phyloP scores from a whole-genome alignment of 2,888 invertebrate species.

The Macropis europaea region DNA sequence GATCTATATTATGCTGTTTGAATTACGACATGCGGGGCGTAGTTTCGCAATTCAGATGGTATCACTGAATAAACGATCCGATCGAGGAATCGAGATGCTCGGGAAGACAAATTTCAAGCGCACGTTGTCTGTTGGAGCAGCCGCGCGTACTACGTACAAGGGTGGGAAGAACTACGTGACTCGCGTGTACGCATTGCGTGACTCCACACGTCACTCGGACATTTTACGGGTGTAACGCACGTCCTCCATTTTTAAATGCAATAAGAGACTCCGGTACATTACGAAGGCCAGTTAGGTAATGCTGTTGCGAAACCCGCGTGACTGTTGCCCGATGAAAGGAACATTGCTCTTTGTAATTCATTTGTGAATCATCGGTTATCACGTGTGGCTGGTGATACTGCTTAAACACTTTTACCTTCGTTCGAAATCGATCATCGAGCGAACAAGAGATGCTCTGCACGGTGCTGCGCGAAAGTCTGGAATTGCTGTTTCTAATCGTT shows the following conservation, averaged over 20 bases:
- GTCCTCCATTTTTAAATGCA: slow-evolving; percentile 47
- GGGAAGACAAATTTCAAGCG: slow-evolving; percentile 23
- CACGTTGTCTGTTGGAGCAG: not conserved
- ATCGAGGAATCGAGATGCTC: no score
- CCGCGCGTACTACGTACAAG: slow-evolving; percentile 6
- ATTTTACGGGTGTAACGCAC: slow-evolving; percentile 23
- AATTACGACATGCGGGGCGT: no score
- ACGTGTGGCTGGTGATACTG: slow-evolving; percentile 14
- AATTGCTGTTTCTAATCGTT: no score
- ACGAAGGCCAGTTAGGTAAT: slow-evolving; percentile 27
- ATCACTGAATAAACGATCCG: no score
- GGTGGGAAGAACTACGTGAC: slow-evolving; percentile 39
- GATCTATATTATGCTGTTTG: no score
- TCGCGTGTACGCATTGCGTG: slow-evolving; percentile 43
- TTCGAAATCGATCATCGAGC: not conserved
- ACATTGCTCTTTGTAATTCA: slow-evolving; percentile 24
- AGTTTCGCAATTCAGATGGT: no score
- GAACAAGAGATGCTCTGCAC: not conserved
- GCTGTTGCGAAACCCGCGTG: slow-evolving; percentile 26
- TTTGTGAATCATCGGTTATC: slow-evolving; percentile 25
- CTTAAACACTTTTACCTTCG: slow-evolving; percentile 6
- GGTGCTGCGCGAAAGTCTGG: no score
- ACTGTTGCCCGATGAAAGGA: slow-evolving; percentile 3
- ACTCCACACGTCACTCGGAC: slow-evolving; percentile 27
- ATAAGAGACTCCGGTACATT: slow-evolving; percentile 27